A percentile compares a stretch with the other conserved stretches of the same genome.
Evolutionary conservation across 2,888 invertebrate genomes (phyloP).

Genomic region (Phyllotreta cruciferae): DNA sequence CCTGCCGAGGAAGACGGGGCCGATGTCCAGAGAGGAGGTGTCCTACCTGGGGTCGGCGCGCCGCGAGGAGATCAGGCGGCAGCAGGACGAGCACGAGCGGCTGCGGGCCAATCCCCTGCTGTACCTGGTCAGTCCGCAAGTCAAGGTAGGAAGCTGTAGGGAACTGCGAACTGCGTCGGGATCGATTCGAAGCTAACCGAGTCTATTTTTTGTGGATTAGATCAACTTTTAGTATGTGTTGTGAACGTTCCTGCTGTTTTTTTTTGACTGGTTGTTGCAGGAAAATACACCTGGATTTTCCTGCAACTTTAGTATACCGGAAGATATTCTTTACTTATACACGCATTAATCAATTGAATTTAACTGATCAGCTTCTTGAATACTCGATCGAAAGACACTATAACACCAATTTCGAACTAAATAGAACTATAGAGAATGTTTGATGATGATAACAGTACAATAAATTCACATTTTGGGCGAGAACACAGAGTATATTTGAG

Average conservation of each 20-base stretch:
- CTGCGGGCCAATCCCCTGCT: slow-evolving; percentile 93
- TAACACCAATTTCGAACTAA: no score
- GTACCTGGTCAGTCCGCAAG: slow-evolving; percentile 96
- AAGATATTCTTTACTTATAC: neutral
- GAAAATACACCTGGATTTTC: slow-evolving; percentile 21
- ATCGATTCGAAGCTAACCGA: neutral
- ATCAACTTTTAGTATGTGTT: slow-evolving; percentile 36
- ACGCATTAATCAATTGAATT: neutral
- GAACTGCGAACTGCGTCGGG: slow-evolving; percentile 4
- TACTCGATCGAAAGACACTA: no score
- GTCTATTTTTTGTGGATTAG: slow-evolving; percentile 21
- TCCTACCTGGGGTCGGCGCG: slow-evolving; percentile 92
- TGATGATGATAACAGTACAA: no score
- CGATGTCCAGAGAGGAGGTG: slow-evolving; percentile 94
- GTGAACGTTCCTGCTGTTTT: slow-evolving; percentile 24
- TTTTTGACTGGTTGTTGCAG: slow-evolving; percentile 26
- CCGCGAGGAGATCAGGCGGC: slow-evolving; percentile 91
- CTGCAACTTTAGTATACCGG: no score
- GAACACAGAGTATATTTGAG: no score
- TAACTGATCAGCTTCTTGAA: no score
- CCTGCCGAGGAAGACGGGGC: slow-evolving; percentile 78
- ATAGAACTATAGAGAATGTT: no score
- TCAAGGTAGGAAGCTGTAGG: slow-evolving; percentile 74
- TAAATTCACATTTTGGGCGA: no score
- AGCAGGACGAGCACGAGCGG: slow-evolving; percentile 89